A percentile compares a stretch with the other conserved stretches of the same genome.
Evolutionary conservation across 1,140 invertebrate genomes (phyloP).

Genomic region (Meloidogyne floridensis): DNA sequence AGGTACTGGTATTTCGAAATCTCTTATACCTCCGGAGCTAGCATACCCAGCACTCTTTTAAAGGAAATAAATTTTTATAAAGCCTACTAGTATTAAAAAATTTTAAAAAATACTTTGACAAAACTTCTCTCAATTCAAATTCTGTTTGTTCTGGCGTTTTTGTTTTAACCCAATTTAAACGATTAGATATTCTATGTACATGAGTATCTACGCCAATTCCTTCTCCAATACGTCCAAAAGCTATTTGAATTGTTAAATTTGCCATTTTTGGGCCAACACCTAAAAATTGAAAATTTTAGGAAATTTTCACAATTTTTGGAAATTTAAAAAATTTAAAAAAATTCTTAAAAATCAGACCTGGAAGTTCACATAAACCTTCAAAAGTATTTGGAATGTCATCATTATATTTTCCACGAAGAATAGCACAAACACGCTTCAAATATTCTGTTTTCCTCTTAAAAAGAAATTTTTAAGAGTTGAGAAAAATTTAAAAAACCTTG

Average conservation of each 20-base stretch:
- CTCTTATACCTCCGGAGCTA: too few species aligned
- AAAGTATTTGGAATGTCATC: slow-evolving; percentile 48
- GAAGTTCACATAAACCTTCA: slow-evolving; percentile 27
- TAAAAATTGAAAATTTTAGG: background rate
- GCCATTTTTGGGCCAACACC: slow-evolving; percentile 55
- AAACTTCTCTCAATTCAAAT: slow-evolving; percentile 33
- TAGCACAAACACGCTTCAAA: slow-evolving; percentile 34
- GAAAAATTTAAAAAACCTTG: slow-evolving; percentile 29
- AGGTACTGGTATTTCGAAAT: too few species aligned
- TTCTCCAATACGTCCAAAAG: slow-evolving; percentile 40
- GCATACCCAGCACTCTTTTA: too few species aligned
- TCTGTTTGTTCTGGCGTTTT: slow-evolving; percentile 49
- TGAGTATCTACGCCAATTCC: slow-evolving; percentile 51
- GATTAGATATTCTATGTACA: slow-evolving; percentile 46
- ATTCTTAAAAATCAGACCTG: background rate
- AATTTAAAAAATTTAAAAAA: too few species aligned
- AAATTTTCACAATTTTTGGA: too few species aligned
- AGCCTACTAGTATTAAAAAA: too few species aligned
- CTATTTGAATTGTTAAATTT: slow-evolving; percentile 46
- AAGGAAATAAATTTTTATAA: too few species aligned
- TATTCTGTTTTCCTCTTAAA: slow-evolving; percentile 43
- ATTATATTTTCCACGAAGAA: slow-evolving; percentile 40
- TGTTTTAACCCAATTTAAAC: slow-evolving; percentile 47
- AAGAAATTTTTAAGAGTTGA: slow-evolving; percentile 20
- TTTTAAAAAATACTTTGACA: slow-evolving; percentile 32